Conservation (phyloP, 1,140 invertebrate species). For the Eufriesea mexicana region DNA sequence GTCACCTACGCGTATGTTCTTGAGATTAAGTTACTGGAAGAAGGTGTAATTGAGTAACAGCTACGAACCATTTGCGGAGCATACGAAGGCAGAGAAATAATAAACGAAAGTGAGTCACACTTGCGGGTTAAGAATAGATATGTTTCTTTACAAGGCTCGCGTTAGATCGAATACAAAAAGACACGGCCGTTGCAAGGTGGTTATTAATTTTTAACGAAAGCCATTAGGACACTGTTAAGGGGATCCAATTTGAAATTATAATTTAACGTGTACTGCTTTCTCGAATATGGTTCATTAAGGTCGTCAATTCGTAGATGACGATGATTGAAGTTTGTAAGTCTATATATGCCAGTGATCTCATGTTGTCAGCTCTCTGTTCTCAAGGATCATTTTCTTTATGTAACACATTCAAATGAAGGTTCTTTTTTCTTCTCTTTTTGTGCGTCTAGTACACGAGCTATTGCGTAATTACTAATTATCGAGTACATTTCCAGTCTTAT, state of each 20-base stretch:
- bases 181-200: not conserved
- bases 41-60: slow-evolving; percentile 32
- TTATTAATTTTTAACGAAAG: not conserved
- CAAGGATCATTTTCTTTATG: slow-evolving; percentile 31
- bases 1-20: not conserved
- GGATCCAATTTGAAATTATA: not conserved
- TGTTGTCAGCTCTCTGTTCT: not conserved
- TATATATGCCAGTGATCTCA: slow-evolving; percentile 31
- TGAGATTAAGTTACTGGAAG: not conserved
- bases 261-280: not conserved
- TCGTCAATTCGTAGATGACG: not conserved
- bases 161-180: not conserved
- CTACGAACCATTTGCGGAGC: slow-evolving; percentile 12
- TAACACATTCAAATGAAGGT: not conserved
- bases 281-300: not conserved
- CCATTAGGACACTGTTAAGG: not conserved
- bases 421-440: not conserved
- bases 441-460: not conserved
- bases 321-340: slow-evolving; percentile 11
- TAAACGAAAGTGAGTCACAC: slow-evolving; percentile 46
- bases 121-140: slow-evolving; percentile 35
- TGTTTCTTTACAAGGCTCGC: not conserved
- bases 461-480: not conserved
- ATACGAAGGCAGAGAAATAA: slow-evolving; percentile 17
- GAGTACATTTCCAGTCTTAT: not conserved